phyloP scores from a whole-genome alignment of 2,888 invertebrate genomes.

The Suillia variegata region DNA sequence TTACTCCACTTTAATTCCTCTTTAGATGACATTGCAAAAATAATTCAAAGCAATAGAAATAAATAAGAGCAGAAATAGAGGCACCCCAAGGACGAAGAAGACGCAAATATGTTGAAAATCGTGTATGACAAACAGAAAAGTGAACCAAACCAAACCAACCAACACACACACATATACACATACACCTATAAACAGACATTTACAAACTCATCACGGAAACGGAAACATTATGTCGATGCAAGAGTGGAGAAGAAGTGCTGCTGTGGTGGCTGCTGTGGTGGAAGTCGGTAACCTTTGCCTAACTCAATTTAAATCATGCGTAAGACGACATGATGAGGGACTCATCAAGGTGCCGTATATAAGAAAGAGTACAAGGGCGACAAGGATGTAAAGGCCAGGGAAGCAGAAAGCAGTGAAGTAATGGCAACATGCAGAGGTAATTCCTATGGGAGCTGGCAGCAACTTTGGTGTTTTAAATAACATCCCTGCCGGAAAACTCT shows the following conservation, averaged over 20 bases:
- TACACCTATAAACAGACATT: background rate
- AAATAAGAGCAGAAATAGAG: conserved; percentile 5
- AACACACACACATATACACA: background rate
- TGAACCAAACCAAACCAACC: background rate
- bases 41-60: conserved; percentile 16
- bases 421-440: background rate
- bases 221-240: conserved; percentile 39
- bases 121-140: conserved; percentile 4
- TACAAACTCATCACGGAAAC: conserved; percentile 37
- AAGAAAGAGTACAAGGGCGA: too few species aligned
- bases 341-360: background rate
- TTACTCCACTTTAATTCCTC: conserved; percentile 7
- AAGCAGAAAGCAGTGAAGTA: too few species aligned
- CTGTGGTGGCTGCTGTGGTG: background rate
- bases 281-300: conserved; percentile 9
- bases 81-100: background rate
- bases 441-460: conserved; percentile 7
- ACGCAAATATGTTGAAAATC: conserved; percentile 1
- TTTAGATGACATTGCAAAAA: conserved; percentile 17
- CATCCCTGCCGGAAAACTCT: too few species aligned
- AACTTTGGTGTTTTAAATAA: too few species aligned
- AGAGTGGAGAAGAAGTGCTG: background rate
- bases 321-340: conserved; percentile 14
- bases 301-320: conserved; percentile 18
- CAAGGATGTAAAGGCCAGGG: too few species aligned